Conservation (phyloP, 2,888 invertebrate species). For the Ctenicera cuprea region DNA sequence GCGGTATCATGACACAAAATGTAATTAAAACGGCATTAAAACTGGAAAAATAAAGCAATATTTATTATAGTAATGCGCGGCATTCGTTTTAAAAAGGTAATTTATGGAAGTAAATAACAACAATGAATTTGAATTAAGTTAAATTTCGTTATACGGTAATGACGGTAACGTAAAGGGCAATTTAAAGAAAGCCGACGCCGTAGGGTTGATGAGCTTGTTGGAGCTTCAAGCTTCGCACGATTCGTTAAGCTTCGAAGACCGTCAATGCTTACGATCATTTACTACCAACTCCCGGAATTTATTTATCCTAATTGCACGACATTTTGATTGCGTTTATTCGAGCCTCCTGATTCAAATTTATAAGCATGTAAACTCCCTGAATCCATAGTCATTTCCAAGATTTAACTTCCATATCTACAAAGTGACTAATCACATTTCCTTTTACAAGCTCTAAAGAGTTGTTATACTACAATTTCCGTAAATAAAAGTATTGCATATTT, state of each 20-base stretch:
- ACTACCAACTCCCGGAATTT: conserved; percentile 65
- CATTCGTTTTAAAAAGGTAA: conserved; percentile 33
- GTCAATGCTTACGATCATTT: conserved; percentile 64
- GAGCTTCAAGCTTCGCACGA: conserved; percentile 46
- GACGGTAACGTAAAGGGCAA: conserved; percentile 45
- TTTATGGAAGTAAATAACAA: conserved; percentile 42
- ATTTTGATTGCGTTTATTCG: conserved; percentile 64
- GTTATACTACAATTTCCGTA: too few relatives aligned
- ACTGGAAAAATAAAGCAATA: conserved; percentile 36
- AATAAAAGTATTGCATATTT: too few relatives aligned
- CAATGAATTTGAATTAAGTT: conserved; percentile 44
- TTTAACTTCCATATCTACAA: not conserved
- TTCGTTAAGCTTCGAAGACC: conserved; percentile 58
- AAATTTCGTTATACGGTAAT: conserved; percentile 38
- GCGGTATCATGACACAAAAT: conserved; percentile 53
- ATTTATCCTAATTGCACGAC: conserved; percentile 65
- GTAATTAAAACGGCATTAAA: conserved; percentile 54
- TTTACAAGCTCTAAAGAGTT: too few relatives aligned
- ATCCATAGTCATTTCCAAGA: not conserved
- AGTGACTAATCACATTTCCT: too few relatives aligned
- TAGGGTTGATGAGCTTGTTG: conserved; percentile 50
- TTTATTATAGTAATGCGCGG: conserved; percentile 30
- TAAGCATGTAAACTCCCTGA: conserved; percentile 41
- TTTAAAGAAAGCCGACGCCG: conserved; percentile 43
- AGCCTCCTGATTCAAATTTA: conserved; percentile 54